phyloP scores from a whole-genome alignment of 2,113 vertebrate species.

The Cyanoramphus novaezelandiae region DNA sequence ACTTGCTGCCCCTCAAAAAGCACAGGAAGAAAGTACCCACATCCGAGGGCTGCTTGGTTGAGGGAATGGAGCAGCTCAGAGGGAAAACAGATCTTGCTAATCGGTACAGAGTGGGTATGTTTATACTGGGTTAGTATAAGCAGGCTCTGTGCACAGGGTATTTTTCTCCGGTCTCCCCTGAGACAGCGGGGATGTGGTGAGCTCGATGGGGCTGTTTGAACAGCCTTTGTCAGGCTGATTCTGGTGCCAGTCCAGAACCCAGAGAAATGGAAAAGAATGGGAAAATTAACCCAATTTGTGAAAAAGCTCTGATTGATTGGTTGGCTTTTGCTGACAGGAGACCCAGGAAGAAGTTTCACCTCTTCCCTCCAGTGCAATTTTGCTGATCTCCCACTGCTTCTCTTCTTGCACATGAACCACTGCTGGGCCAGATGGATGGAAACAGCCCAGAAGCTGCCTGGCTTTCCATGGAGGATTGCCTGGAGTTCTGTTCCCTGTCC shows the following conservation, averaged over 20 bases:
- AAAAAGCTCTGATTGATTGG: neutral
- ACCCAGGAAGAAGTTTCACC: neutral
- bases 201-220: neutral
- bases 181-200: neutral
- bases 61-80: neutral
- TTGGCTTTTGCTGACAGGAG: neutral
- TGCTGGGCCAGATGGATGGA: neutral
- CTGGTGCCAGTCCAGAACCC: neutral
- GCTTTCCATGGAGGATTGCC: neutral
- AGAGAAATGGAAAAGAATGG: neutral
- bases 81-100: neutral
- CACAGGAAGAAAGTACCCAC: neutral
- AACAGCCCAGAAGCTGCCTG: accelerated
- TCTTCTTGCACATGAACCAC: too few species aligned
- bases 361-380: neutral
- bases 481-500: neutral
- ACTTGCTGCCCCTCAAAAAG: neutral
- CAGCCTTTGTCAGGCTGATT: neutral
- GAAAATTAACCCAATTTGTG: neutral
- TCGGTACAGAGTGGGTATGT: neutral
- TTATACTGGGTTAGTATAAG: neutral
- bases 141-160: neutral
- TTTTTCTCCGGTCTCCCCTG: neutral
- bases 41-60: neutral
- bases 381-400: neutral